These are phyloP conservation scores for Holothuria scabra DNA, from an alignment of 53 echinoderm and acorn worm species.

Conservation along the genomic window DNA sequence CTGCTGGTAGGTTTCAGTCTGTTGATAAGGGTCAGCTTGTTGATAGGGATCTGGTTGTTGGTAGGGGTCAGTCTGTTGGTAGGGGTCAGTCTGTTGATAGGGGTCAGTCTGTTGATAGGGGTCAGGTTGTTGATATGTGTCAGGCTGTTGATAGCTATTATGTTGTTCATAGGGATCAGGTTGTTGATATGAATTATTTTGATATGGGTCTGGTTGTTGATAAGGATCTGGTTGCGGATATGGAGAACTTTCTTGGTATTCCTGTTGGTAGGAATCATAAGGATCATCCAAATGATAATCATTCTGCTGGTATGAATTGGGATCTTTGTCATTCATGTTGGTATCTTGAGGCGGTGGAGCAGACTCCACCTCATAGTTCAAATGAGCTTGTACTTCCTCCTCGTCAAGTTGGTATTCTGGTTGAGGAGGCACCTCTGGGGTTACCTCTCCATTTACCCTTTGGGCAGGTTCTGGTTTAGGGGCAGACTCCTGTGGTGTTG, in stretches of 20 bases:
- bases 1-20: conserved; percentile 26
- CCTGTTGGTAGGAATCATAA: not conserved
- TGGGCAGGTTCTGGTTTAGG: no score
- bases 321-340: not conserved
- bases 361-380: conserved; percentile 48
- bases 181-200: no score
- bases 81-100: conserved; percentile 2
- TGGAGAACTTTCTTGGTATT: not conserved
- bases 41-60: conserved; percentile 13
- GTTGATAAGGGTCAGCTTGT: conserved; percentile 22
- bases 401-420: conserved; percentile 19
- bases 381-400: conserved; percentile 52
- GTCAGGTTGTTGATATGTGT: conserved; percentile 23
- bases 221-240: not conserved
- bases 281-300: conserved; percentile 17
- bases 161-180: not conserved
- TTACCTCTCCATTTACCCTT: not conserved
- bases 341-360: conserved; percentile 53
- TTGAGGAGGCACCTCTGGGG: not conserved
- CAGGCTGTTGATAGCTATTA: not conserved
- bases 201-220: conserved; percentile 30
- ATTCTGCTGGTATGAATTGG: not conserved
- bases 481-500: conserved; percentile 4
- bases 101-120: conserved; percentile 3
- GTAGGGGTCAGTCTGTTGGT: conserved; percentile 4